Evolutionary conservation across 2,113 vertebrate species (phyloP), one percentile per base, ranked within the genome.

Genomic region (Lagenorhynchus albirostris): DNA sequence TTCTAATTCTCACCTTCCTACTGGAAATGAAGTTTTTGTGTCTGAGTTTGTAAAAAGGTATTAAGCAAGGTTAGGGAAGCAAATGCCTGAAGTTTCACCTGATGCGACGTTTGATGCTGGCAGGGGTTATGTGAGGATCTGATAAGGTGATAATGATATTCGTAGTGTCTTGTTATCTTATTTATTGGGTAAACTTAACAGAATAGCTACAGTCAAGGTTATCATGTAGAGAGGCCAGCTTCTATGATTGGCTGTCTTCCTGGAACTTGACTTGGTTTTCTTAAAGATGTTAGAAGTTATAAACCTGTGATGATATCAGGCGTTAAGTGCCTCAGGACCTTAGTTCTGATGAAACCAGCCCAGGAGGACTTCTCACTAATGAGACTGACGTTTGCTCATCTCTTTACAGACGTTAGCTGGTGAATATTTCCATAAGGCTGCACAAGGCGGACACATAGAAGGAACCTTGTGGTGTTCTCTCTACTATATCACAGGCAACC

Each of bases 401-500:
- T 96, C 96, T 95, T 95, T 96, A 14, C 98, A 99, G 99, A 99
- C 99, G 0, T 98, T 99, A 29, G 99, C 99, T 2, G 99, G 99
- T 55, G 98, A 95, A 41, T 99, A 98, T 97, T 99, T 99, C 97
- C 98, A 99, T 73, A 99, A 99, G 90, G 99, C 99, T 7, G 99
- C 99, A 3, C 96, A 98, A 92, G 96, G 98, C 0, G 99, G 99
- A n/a, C 99, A 99, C 20, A 96, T 98, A 15, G 99, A 99, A 50
- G 99, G 99, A 1, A 99, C 99, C 1, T 95, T 99, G 93, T 98
- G 99, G 88, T 99, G 99, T 0, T 99, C 99, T 4, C 98, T 98
- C 70, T 99, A 99, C 97, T 99, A 99, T 55, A 99, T 99, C 10
- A 99, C 99, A 33, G 99, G 99, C 98, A 98, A 98, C 96, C 98